Base-by-base conservation (phyloP, 2,113 vertebrate species). In the Microtus pennsylvanicus region DNA sequence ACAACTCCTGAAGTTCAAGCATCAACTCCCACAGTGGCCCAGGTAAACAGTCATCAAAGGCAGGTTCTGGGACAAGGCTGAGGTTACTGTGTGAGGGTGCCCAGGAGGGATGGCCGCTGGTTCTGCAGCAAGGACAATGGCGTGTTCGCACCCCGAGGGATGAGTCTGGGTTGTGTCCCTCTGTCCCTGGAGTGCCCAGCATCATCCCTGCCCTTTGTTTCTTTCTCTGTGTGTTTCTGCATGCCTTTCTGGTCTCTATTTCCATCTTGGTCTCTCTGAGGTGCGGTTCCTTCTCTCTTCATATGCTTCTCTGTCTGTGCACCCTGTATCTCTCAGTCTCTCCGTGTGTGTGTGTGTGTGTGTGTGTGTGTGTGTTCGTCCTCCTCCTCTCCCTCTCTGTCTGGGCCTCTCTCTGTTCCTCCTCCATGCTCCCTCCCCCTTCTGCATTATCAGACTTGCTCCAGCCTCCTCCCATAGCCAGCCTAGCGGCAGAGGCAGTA, bases 381-480 rank as follows among this genome's bases (percentile, higher is more conserved):
- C 90, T 89, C 90, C 63, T 93, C n/a, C 70, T 63, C 86, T 78
- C 38, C 74, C 65, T 94, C 89, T 95, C 93, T 93, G 93, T 96
- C 95, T 96, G 94, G 81, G 96, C 94, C 94, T 96, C 96, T 92
- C 89, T 94, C 95, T 13, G 74, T 96, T 38, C 72, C 95, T 97
- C 96, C 97, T 90, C 97, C 97, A 91, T 91, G 74, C 75, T 89
- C 97, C 97, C 95, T 96, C 97, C 97, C 90, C 81, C 92, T 93
- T 61, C 97, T 93, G 97, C 97, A 96, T 97, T 97, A 97, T 89
- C 97, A 97, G 97, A 96, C 94, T 94, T 97, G 96, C 96, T 98
- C 94, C 88, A 96, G 38, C 96, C 97, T 97, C 97, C 97, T 97
- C 96, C 97, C 97, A 58, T 96, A 97, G 96, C 91, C 94, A 93